Evolutionary conservation across 2,888 invertebrate genomes (phyloP).

Genomic region (Leptinotarsa tumamoca): DNA sequence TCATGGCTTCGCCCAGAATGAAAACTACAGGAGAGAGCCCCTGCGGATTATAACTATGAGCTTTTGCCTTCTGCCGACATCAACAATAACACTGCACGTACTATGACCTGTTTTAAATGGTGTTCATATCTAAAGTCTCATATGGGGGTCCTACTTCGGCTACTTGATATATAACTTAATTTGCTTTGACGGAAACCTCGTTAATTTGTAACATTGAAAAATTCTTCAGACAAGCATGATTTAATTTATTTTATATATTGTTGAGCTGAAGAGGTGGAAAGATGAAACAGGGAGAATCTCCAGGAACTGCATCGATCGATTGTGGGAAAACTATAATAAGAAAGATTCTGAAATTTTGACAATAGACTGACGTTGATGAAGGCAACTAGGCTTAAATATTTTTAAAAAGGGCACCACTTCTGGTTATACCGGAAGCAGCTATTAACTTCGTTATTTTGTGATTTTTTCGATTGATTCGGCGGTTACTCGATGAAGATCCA

Average conservation of each 20-base stretch:
- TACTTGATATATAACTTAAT: slow-evolving; percentile 55
- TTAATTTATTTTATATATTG: neutral
- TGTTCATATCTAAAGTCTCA: slow-evolving; percentile 6
- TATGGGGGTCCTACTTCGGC: slow-evolving; percentile 49
- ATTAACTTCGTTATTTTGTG: no score
- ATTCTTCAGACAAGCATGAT: neutral
- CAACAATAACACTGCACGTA: slow-evolving; percentile 46
- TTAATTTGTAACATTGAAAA: slow-evolving; percentile 40
- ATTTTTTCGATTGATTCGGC: no score
- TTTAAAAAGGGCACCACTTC: no score
- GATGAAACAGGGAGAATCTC: no score
- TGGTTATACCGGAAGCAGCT: no score
- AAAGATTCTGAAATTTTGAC: no score
- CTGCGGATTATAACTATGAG: slow-evolving; percentile 36
- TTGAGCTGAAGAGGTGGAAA: no score
- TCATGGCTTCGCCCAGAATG: slow-evolving; percentile 38
- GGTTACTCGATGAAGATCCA: no score
- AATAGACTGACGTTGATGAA: no score
- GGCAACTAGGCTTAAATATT: no score
- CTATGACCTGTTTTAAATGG: slow-evolving; percentile 48
- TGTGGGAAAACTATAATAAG: no score
- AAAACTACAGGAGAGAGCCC: slow-evolving; percentile 45
- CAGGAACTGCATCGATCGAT: no score
- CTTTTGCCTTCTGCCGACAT: slow-evolving; percentile 40
- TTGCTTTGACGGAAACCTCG: slow-evolving; percentile 48